Conservation (phyloP, 2,888 invertebrate species). For the Idaea aversata region DNA sequence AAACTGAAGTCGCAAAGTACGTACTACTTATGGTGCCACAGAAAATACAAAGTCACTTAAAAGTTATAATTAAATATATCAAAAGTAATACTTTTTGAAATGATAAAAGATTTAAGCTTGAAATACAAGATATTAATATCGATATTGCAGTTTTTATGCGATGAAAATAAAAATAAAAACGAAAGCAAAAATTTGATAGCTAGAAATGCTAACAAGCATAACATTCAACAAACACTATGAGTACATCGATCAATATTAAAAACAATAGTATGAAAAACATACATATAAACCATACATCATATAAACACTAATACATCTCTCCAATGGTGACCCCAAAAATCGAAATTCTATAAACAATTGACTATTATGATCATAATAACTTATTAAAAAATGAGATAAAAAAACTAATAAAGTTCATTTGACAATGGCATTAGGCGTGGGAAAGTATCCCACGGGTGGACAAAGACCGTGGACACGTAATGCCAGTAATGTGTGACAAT, state of each 20-base stretch:
- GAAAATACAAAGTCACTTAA: no score
- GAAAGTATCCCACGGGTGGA: constrained; percentile 62
- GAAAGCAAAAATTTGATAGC: no score
- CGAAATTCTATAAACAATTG: constrained; percentile 70
- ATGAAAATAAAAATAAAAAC: no score
- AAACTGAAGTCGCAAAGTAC: background rate
- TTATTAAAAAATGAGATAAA: constrained; percentile 65
- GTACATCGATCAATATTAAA: background rate
- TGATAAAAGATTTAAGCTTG: no score
- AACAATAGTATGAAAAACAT: constrained; percentile 7
- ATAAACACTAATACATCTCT: constrained; percentile 19
- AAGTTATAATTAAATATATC: no score
- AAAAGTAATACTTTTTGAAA: no score
- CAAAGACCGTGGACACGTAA: constrained; percentile 42
- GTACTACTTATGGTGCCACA: background rate
- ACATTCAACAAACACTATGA: no score
- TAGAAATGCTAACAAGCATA: no score
- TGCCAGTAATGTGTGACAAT: constrained; percentile 26
- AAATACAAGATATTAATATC: no score
- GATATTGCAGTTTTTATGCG: no score
- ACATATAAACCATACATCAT: constrained; percentile 21
- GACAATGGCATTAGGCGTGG: constrained; percentile 62
- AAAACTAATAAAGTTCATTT: constrained; percentile 46
- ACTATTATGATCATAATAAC: constrained; percentile 72
- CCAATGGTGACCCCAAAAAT: constrained; percentile 36